These are phyloP conservation scores for Hyposmocoma kahamanoa DNA, from an alignment of 1,140 invertebrate species.

Conservation along the genomic window DNA sequence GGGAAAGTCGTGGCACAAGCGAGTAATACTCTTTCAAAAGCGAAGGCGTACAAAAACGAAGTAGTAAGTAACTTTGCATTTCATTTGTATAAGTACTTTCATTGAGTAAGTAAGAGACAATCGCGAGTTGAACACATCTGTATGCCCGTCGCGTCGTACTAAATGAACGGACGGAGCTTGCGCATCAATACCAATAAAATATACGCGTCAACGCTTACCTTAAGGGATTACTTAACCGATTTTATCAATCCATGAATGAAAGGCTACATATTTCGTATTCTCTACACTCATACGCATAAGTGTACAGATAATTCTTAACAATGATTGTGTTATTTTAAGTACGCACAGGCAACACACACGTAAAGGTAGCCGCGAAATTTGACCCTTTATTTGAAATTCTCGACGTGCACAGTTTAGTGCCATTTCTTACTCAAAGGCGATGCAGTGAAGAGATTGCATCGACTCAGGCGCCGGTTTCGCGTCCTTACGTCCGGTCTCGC, in stretches of 20 bases:
- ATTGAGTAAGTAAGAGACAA: conserved; percentile 50
- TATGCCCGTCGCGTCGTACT: conserved; percentile 65
- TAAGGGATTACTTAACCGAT: conserved; percentile 37
- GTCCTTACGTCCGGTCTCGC: conserved; percentile 50
- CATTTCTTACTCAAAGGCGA: conserved; percentile 44
- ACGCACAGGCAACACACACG: neutral
- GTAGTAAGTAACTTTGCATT: conserved; percentile 47
- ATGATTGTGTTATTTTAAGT: too few species aligned
- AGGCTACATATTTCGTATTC: too few species aligned
- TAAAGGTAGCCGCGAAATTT: conserved; percentile 28
- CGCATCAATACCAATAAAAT: conserved; percentile 60
- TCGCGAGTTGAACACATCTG: conserved; percentile 53
- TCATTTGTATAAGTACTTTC: conserved; percentile 32
- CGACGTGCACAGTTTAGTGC: conserved; percentile 39
- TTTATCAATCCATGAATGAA: conserved; percentile 52
- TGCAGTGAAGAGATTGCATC: conserved; percentile 54
- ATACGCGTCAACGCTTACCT: conserved; percentile 48
- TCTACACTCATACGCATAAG: too few species aligned
- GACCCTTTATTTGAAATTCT: conserved; percentile 43
- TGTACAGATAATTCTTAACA: too few species aligned
- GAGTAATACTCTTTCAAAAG: conserved; percentile 16
- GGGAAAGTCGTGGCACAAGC: conserved; percentile 39
- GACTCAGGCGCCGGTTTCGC: conserved; percentile 51
- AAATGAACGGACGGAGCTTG: conserved; percentile 67
- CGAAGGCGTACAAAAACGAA: conserved; percentile 41